A percentile compares a stretch with the other conserved stretches of the same genome.
Conservation (phyloP, 1,140 invertebrate species). For the Protaetia brevitarsis region DNA sequence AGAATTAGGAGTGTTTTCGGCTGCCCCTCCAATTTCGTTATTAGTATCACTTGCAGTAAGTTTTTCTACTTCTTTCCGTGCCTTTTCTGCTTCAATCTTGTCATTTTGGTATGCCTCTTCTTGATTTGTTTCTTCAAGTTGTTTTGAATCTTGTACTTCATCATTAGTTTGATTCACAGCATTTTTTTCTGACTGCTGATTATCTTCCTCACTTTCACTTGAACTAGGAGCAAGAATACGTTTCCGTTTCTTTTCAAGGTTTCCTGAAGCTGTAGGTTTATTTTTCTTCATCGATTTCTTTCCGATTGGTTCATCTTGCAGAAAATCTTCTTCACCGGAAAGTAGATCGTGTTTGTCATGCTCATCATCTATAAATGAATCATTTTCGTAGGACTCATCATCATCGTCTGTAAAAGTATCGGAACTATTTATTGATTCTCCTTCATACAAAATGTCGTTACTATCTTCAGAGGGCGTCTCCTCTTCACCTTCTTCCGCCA, state of each 20-base stretch:
- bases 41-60: background rate
- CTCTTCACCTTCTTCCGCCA: slow-evolving; percentile 40
- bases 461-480: slow-evolving; percentile 41
- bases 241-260: slow-evolving; percentile 6
- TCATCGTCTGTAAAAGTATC: slow-evolving; percentile 30
- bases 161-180: background rate
- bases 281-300: slow-evolving; percentile 24
- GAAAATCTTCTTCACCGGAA: slow-evolving; percentile 34
- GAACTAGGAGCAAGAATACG: slow-evolving; percentile 27
- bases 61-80: slow-evolving; percentile 1
- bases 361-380: slow-evolving; percentile 41
- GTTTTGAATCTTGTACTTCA: background rate
- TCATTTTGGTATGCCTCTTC: background rate
- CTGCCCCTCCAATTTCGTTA: background rate
- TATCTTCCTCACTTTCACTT: slow-evolving; percentile 28
- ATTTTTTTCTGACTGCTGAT: background rate
- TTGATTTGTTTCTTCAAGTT: slow-evolving; percentile 8
- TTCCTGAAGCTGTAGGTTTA: background rate
- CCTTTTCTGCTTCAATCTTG: background rate
- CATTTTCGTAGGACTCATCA: slow-evolving; percentile 32
- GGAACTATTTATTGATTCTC: slow-evolving; percentile 39
- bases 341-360: slow-evolving; percentile 32
- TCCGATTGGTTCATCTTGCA: slow-evolving; percentile 14
- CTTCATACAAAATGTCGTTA: slow-evolving; percentile 41
- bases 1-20: background rate